Evolutionary conservation across 2,888 invertebrate species (phyloP), one percentile per base, ranked within the genome.

Genomic region (Leucoma salicis): DNA sequence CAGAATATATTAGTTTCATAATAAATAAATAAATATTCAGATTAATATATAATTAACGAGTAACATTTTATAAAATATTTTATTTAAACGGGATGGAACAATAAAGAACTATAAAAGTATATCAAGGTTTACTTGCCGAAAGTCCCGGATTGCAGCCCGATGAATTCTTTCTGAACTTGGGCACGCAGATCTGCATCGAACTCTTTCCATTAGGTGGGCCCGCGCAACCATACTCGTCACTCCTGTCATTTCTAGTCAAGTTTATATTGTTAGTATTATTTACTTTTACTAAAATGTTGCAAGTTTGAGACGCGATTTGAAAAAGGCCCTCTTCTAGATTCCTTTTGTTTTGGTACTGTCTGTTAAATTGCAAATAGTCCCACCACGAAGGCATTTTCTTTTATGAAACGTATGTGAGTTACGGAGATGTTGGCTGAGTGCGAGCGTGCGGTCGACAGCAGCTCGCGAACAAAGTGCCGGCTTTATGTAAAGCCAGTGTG

Each of bases 271-370:
- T 94, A 34, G 94, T 94, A 63, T 94, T 94, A 74, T 94, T 93
- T 53, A 94, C 94, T 91, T 94, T 94, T 42, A 95, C 94, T 48
- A 95, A 82, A 54, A 95, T 93, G 72, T 94, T 94, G 68, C 94
- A 95, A 42, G 95, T 94, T 74, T 95, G 95, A 10, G 94, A 94
- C 3, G 94, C 94, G 55, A 95, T 95, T 87, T 94, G 94, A 70
- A 94, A 94, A 21, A 95, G 85, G 4, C 95, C 95, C 66, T 94
- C 94, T 66, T 94, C 94, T 53, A 95, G 77, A 74, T 94, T 94
- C 38, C 92, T 88, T 57, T 91, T 91, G 58, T 90, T 91, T 41
- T 88, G 78, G 57, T 90, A 89, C 59, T 82, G 83, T 31, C 89
- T 63, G 53, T 88, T 90, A 59, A 90, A 82, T 52, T 85, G 86